Base-by-base conservation (phyloP, 2,888 invertebrate species). In the Himalopsyche tibetana region DNA sequence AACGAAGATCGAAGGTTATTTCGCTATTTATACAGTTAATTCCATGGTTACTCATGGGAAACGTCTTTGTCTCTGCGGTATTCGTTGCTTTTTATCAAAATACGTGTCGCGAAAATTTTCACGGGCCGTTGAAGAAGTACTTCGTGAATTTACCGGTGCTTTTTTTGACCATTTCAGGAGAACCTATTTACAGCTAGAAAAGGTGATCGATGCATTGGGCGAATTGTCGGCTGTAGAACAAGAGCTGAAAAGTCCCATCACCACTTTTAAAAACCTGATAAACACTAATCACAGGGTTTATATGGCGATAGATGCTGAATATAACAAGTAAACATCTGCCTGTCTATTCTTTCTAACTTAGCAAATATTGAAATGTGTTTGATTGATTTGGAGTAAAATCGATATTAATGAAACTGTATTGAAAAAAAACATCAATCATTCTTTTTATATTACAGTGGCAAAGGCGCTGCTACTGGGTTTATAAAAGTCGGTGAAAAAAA, bases 251-350 rank as follows among this genome's bases (percentile, higher is more conserved):
- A 87, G 85, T 15, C 84, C 88, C 28, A 88, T 88, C 40, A 88
- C 88, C 6, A 88, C 82, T 17, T 88, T 87, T 80, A 86, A 88
- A 38, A 88, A 88, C 56, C 83, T 88, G 19, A 56, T 84, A 38
- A 87, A 88, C 42, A 87, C 88, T 15, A 87, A 88, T 42, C 88
- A 88, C 36, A 88, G 84, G n/a, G 80, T 88, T 38, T 88, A 87
- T 79, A 84, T 88, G 80, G 87, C 88, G 12, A 74, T 88, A 42
- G 88, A 88, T 69, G 85, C 82, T 8, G 84, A 86, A 40, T 84
- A 45, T 42, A 85, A 87, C 45, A 69, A 87, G 88, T 88, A 85
- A 88, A 45, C 19, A 51, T 17, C 11, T 84, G n/a, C 40, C 38
- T 55, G 28, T 11, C 15, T 82, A 19, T 51, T 36, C 6, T n/a